A percentile compares a stretch with the other conserved stretches of the same genome.
phyloP scores from a whole-genome alignment of 2,888 invertebrate genomes.

The Pyralis farinalis region DNA sequence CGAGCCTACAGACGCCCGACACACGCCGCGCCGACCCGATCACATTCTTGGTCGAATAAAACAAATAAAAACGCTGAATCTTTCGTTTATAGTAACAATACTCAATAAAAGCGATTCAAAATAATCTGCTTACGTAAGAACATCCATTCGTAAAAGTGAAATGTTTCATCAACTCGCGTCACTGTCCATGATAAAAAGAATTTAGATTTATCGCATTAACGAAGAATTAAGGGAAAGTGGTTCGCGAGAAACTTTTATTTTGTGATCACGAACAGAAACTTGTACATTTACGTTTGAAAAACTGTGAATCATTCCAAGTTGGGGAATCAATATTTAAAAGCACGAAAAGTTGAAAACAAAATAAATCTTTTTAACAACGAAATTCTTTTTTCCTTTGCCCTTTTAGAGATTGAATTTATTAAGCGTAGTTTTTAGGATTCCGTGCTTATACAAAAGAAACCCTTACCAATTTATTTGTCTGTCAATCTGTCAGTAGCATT shows the following conservation, averaged over 20 bases:
- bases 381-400: constrained; percentile 35
- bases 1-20: constrained; percentile 48
- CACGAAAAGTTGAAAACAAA: constrained; percentile 57
- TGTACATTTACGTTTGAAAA: constrained; percentile 71
- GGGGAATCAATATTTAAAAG: constrained; percentile 70
- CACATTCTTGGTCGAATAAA: constrained; percentile 24
- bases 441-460: too few species aligned
- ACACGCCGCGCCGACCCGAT: constrained; percentile 10
- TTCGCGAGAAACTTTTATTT: constrained; percentile 64
- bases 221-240: constrained; percentile 59
- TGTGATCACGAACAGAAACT: constrained; percentile 65
- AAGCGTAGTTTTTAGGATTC: neutral
- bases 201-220: constrained; percentile 57
- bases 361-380: constrained; percentile 43
- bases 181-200: constrained; percentile 27
- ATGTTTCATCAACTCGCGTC: constrained; percentile 3
- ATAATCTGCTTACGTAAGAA: neutral
- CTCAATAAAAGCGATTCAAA: neutral
- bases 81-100: constrained; percentile 17
- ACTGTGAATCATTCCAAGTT: constrained; percentile 65
- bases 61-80: constrained; percentile 40
- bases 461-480: too few species aligned
- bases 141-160: neutral
- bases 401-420: constrained; percentile 28
- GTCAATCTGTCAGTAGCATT: too few species aligned